Conservation (phyloP, 1,140 invertebrate species). For the Ips nitidus region DNA sequence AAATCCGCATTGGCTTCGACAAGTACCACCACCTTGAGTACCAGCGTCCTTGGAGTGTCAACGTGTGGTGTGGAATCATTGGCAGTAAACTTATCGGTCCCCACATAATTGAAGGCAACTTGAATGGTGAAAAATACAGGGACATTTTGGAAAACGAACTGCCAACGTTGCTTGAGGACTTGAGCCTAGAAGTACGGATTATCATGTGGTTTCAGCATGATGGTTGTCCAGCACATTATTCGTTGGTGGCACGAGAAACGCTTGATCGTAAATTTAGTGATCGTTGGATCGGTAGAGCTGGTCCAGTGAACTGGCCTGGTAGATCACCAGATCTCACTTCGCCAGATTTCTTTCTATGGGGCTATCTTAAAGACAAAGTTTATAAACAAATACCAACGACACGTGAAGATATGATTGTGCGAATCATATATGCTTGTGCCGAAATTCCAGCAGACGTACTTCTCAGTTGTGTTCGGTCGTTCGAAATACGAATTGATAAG, state of each 20-base stretch:
- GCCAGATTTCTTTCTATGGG: conserved; percentile 43
- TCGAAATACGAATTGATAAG: background rate
- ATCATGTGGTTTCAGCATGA: conserved; percentile 45
- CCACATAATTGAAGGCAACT: conserved; percentile 5
- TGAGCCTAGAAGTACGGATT: conserved; percentile 34
- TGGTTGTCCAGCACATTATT: conserved; percentile 38
- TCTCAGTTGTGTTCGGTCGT: background rate
- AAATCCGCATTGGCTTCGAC: conserved; percentile 43
- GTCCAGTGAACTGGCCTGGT: conserved; percentile 35
- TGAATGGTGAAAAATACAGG: conserved; percentile 16
- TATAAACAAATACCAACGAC: conserved; percentile 15
- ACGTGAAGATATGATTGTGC: conserved; percentile 14
- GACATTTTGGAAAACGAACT: conserved; percentile 34
- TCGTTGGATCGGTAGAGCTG: conserved; percentile 11
- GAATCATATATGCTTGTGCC: conserved; percentile 13
- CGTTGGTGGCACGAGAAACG: conserved; percentile 6
- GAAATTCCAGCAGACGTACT: conserved; percentile 5
- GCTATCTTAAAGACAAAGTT: conserved; percentile 38
- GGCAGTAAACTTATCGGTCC: conserved; percentile 12
- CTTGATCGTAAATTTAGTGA: background rate
- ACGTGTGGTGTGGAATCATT: conserved; percentile 21
- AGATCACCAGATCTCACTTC: conserved; percentile 41
- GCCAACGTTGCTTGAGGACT: conserved; percentile 43
- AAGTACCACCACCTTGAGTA: conserved; percentile 27
- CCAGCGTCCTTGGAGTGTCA: conserved; percentile 26